These are phyloP conservation scores for Cephus sareptanus DNA, from an alignment of 2,888 invertebrate genomes.

Conservation along the genomic window DNA sequence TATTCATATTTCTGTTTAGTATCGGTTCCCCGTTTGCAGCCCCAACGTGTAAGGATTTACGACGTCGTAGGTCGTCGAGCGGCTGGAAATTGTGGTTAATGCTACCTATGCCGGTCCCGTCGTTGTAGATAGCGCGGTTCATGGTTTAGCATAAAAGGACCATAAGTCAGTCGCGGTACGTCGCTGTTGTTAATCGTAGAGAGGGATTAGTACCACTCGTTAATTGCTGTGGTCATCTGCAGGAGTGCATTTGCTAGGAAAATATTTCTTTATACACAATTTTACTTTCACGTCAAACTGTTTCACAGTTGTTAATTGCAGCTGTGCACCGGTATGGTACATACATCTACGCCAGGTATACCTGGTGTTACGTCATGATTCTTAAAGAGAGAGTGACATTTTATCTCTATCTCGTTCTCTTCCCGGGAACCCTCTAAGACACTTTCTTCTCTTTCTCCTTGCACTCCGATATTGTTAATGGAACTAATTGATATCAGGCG, in stretches of 20 bases:
- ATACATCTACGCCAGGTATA: not conserved
- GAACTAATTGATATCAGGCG: not conserved
- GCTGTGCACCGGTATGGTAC: not conserved
- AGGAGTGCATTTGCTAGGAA: not conserved
- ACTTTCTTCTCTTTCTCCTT: not conserved
- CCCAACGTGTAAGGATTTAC: conserved; percentile 40
- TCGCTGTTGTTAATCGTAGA: not conserved
- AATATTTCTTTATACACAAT: not conserved
- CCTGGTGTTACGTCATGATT: not conserved
- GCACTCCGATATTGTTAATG: not conserved
- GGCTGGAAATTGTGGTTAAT: conserved; percentile 35
- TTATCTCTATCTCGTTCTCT: not conserved
- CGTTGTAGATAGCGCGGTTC: conserved; percentile 3
- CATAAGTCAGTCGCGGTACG: not conserved
- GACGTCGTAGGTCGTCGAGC: conserved; percentile 45
- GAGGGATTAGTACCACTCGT: not conserved
- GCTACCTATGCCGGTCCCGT: conserved; percentile 1
- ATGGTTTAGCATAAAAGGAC: conserved; percentile 6
- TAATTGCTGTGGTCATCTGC: not conserved
- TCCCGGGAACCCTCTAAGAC: not conserved
- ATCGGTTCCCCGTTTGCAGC: conserved; percentile 31
- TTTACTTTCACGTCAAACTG: not conserved
- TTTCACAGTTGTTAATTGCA: not conserved
- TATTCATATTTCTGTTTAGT: conserved; percentile 33
- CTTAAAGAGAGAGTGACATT: not conserved